These are phyloP conservation scores for Cercopithecus mona DNA, from an alignment of 2,113 vertebrate species.

Conservation along the genomic window DNA sequence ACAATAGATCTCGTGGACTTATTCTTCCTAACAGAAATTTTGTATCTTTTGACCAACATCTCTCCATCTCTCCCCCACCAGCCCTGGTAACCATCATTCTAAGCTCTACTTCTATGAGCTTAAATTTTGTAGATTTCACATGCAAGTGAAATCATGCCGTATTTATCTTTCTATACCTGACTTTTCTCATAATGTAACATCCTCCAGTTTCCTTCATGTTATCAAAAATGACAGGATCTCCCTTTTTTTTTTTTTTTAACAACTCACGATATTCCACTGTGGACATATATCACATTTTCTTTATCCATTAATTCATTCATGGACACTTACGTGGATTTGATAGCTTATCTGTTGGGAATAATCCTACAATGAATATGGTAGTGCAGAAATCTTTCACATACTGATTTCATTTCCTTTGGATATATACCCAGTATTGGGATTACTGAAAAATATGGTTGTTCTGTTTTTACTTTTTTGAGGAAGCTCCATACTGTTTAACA, in stretches of 20 bases:
- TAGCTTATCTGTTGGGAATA: neutral
- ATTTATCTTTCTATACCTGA: neutral
- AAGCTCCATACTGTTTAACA: neutral
- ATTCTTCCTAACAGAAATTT: no score
- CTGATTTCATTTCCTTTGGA: neutral
- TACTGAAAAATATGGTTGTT: neutral
- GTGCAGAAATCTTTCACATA: neutral
- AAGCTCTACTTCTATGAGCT: neutral
- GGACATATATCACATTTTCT: no score
- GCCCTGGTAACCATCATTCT: neutral
- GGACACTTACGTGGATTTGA: neutral
- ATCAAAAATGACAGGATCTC: neutral
- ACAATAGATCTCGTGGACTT: neutral
- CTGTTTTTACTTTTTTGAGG: neutral
- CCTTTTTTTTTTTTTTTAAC: neutral
- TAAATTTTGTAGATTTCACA: no score
- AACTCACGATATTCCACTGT: neutral
- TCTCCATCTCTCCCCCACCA: fast-evolving
- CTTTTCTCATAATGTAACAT: neutral
- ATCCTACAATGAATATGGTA: neutral
- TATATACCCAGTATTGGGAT: neutral
- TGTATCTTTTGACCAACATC: no score
- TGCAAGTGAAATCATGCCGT: neutral
- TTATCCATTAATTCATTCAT: neutral
- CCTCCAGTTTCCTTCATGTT: neutral